Conservation (phyloP, 2,797 vertebrate species). For the Psittacula echo region DNA sequence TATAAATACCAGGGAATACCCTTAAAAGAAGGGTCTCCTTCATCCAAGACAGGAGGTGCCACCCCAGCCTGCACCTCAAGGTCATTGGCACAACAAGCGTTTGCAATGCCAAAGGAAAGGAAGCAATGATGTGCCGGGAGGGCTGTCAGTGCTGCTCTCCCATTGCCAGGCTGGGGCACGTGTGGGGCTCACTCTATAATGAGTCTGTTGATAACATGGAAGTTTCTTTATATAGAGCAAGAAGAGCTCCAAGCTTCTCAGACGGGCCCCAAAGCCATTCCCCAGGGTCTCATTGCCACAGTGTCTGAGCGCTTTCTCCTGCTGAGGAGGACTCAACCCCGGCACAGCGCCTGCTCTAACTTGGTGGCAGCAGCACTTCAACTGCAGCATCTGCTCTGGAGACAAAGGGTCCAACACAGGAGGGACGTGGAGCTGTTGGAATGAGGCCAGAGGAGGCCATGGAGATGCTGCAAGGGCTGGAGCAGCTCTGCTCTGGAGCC, state of each 20-base stretch:
- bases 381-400: not conserved
- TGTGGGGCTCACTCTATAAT: not conserved
- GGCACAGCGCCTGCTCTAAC: rapidly evolving
- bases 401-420: not conserved
- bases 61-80: not conserved
- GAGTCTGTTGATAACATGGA: conserved; percentile 34
- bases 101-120: not conserved
- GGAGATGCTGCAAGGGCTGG: not conserved
- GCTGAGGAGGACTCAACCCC: not conserved
- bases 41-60: not conserved
- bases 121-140: not conserved
- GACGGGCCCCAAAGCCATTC: not conserved
- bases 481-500: not conserved
- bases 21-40: not conserved
- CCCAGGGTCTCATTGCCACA: not conserved
- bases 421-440: not conserved
- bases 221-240: conserved; percentile 50
- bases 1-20: conserved; percentile 16
- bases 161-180: conserved; percentile 9
- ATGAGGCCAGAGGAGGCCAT: rapidly evolving
- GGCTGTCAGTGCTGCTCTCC: not conserved
- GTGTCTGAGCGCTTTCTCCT: not conserved
- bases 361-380: not conserved
- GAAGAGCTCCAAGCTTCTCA: conserved; percentile 23
- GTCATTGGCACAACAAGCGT: not conserved